Evolutionary conservation across 2,888 invertebrate species (phyloP), one percentile per base, ranked within the genome.

Genomic region (Brachyopa scutellaris): DNA sequence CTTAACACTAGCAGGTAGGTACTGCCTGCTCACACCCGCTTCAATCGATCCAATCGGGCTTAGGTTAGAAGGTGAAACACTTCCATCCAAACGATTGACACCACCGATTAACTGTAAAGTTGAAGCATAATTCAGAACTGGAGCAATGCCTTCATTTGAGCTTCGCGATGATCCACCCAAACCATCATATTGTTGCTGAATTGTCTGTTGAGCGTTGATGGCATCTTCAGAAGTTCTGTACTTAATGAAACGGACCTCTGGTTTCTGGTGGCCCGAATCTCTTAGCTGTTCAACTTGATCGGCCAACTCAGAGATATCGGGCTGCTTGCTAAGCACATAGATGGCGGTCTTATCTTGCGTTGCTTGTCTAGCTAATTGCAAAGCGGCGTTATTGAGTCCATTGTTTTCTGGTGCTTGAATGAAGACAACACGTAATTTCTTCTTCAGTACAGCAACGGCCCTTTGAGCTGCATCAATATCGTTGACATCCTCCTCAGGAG

Each of bases 171-270:
- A 19, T 33, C 89, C 89, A 11, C 88, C 87, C 73, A 88, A 84
- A 15, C 84, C 70, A 31, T 88, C 87, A 64, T 88, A 88, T 64
- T 88, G 87, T 1, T 85, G 80, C 66, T 89, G 88, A 55, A 88
- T 89, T 29, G 86, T 74, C 0, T 83, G 84, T 85, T 88, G 88
- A 3, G 89, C 89, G 40, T 87, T 87, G 70, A 84, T 84, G 21
- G 88, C 89, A 85, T 89, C 89, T 78, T 88, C 86, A 1, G 86
- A 85, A 1, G 88, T 89, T 77, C 88, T 88, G 85, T 89, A 89
- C 84, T 89, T 89, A 72, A 89, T 86, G 61, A 89, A 89, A 74
- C 88, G 88, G 7, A 89, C 89, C 72, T 89, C 89, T 36, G 89
- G 89, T 51, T 86, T 87, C 74, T 86, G 85, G 61, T 86, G 86